Evolutionary conservation across 2,888 invertebrate species (phyloP).

Genomic region (Adelognathus sp.): DNA sequence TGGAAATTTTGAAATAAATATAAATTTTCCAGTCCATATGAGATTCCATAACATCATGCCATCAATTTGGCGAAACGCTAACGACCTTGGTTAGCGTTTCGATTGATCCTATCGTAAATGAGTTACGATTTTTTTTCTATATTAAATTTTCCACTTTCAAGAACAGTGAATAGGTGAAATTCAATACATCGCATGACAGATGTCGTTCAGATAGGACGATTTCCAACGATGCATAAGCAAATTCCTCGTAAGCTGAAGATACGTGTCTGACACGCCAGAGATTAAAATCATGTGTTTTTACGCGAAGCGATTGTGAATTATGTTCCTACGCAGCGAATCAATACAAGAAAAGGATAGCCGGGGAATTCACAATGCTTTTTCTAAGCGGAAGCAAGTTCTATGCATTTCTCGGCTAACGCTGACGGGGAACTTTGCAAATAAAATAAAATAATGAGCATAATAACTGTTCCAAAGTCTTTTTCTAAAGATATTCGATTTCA

Average conservation of each 20-base stretch:
- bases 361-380: background rate
- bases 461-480: no score
- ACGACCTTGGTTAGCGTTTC: background rate
- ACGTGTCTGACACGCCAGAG: background rate
- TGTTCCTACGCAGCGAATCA: background rate
- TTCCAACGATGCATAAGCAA: background rate
- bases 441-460: no score
- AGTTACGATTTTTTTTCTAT: constrained; percentile 6
- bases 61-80: background rate
- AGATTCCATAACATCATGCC: background rate
- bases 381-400: no score
- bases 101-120: background rate
- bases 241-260: background rate
- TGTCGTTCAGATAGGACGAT: constrained; percentile 17
- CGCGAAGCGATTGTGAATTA: background rate
- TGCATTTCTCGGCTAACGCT: no score
- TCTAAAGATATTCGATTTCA: no score
- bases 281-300: background rate
- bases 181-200: constrained; percentile 16
- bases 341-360: background rate
- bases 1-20: no score
- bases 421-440: no score
- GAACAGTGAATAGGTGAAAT: background rate
- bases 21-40: background rate
- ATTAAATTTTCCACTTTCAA: background rate